phyloP scores from a whole-genome alignment of 2,113 vertebrate genomes.

The Petromus typicus region DNA sequence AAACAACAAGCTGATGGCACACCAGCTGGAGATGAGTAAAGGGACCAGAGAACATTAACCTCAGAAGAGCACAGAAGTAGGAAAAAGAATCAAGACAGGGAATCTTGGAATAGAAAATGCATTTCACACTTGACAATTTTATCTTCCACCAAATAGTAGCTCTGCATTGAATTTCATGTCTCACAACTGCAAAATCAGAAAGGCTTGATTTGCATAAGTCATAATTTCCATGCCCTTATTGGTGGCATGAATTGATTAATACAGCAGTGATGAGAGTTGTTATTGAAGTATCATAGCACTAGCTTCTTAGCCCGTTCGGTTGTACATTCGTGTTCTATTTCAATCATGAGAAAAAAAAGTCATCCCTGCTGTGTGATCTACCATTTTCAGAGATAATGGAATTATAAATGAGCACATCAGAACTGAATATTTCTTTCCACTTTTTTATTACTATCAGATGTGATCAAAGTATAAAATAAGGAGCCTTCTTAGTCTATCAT shows the following conservation, averaged over 20 bases:
- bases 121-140: slow-evolving; percentile 34
- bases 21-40: neutral
- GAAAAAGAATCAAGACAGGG: neutral
- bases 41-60: neutral
- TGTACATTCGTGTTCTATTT: slow-evolving; percentile 24
- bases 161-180: neutral
- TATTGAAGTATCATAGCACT: neutral
- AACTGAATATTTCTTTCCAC: neutral
- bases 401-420: slow-evolving; percentile 40
- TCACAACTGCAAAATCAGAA: slow-evolving; percentile 52
- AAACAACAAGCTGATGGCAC: neutral
- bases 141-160: neutral
- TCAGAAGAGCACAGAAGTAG: neutral
- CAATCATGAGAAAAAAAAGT: neutral
- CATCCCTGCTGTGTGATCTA: slow-evolving; percentile 10
- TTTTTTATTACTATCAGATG: slow-evolving; percentile 17
- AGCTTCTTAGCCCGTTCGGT: neutral
- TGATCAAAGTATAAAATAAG: slow-evolving; percentile 42
- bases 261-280: neutral
- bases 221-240: slow-evolving; percentile 42
- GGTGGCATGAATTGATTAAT: slow-evolving; percentile 58
- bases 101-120: neutral
- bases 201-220: slow-evolving; percentile 22
- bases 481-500: neutral
- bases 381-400: slow-evolving; percentile 39